A percentile compares a stretch with the other conserved stretches of the same genome.
Conservation (phyloP, 2,797 vertebrate genomes). For the Cyclopterus lumpus region DNA sequence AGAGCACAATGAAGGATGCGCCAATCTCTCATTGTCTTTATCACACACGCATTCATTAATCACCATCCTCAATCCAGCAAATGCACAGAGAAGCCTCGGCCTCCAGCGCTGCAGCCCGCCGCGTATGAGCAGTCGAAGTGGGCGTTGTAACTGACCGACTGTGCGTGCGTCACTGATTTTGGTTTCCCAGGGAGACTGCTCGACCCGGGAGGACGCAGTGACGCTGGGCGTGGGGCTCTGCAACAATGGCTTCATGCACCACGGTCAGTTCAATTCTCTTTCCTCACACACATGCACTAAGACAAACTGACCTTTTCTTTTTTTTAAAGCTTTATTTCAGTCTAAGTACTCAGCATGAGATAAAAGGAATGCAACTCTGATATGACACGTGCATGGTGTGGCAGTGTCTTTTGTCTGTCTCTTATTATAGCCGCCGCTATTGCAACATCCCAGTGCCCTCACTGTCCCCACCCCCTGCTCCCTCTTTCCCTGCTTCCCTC, state of each 20-base stretch:
- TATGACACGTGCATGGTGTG: background rate
- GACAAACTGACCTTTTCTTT: background rate
- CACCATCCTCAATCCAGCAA: background rate
- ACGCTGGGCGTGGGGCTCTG: slow-evolving; percentile 96
- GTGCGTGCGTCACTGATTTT: slow-evolving; percentile 71
- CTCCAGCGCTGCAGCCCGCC: slow-evolving; percentile 25
- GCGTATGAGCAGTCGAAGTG: slow-evolving; percentile 59
- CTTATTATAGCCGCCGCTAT: background rate
- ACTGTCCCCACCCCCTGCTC: no score
- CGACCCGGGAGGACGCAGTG: slow-evolving; percentile 95
- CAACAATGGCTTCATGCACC: slow-evolving; percentile 99
- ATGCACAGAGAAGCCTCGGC: background rate
- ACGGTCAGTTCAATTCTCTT: slow-evolving; percentile 85
- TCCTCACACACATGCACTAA: slow-evolving; percentile 8
- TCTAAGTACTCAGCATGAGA: background rate
- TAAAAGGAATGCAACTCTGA: slow-evolving; percentile 1
- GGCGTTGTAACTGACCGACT: slow-evolving; percentile 54
- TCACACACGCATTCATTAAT: slow-evolving; percentile 19
- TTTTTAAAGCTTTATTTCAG: background rate
- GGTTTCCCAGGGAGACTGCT: slow-evolving; percentile 93
- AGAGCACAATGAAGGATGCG: background rate
- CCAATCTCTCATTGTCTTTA: slow-evolving; percentile 8
- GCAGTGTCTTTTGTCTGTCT: background rate
- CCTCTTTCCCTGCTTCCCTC: background rate
- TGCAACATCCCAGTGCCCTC: background rate